phyloP scores from a whole-genome alignment of 2,888 invertebrate species.

The Meliscaeva auricollis region DNA sequence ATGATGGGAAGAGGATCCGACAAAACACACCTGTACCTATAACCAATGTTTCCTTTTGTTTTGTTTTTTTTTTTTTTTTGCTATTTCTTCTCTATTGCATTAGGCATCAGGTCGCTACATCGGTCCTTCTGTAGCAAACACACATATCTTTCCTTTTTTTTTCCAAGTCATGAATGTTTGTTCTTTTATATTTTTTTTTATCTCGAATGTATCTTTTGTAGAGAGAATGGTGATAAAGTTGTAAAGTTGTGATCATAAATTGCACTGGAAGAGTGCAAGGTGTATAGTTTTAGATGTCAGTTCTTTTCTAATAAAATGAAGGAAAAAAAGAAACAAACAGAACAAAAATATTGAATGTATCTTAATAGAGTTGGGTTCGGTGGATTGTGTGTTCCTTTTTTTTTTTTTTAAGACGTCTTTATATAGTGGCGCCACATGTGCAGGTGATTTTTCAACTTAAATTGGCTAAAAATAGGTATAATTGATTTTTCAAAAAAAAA shows the following conservation, averaged over 20 bases:
- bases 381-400: constrained; percentile 12
- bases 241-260: constrained; percentile 76
- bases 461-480: constrained; percentile 68
- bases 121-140: constrained; percentile 50
- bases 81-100: constrained; percentile 23
- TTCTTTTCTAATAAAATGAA: constrained; percentile 35
- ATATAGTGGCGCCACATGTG: constrained; percentile 66
- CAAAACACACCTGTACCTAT: constrained; percentile 35
- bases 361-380: constrained; percentile 3
- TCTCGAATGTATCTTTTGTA: constrained; percentile 64
- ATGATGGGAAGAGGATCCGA: constrained; percentile 19
- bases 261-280: constrained; percentile 72
- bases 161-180: constrained; percentile 44
- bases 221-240: constrained; percentile 71
- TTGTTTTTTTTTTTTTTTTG: constrained; percentile 13
- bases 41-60: constrained; percentile 34
- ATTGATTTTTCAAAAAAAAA: constrained; percentile 57
- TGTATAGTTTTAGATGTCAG: constrained; percentile 74
- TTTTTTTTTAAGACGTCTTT: constrained; percentile 19
- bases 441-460: constrained; percentile 56
- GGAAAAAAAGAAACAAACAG: constrained; percentile 20
- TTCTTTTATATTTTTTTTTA: constrained; percentile 12
- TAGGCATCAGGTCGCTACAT: constrained; percentile 51
- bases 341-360: constrained; percentile 1
- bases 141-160: constrained; percentile 40